phyloP scores from a whole-genome alignment of 92 coral and sea anemone genomes.

The Paramuricea clavata region DNA sequence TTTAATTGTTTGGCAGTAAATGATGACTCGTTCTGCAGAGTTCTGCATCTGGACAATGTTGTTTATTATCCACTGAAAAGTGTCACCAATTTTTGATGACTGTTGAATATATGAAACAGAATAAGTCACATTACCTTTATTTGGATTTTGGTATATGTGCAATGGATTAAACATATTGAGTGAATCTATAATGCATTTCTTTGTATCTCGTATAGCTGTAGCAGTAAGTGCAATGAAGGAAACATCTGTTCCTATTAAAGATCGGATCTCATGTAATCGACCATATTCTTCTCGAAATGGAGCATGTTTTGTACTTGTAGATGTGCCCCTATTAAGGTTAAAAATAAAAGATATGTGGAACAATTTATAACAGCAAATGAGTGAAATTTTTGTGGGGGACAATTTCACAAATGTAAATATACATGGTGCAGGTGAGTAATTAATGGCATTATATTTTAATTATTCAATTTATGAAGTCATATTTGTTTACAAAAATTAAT shows the following conservation, averaged over 20 bases:
- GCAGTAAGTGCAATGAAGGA: background rate
- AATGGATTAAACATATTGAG: background rate
- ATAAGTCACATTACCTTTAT: slow-evolving; percentile 10
- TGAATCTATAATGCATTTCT: background rate
- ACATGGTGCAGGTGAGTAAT: too few species aligned
- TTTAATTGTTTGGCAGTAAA: slow-evolving; percentile 51
- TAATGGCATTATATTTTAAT: too few species aligned
- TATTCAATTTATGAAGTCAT: too few species aligned
- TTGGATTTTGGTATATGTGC: background rate
- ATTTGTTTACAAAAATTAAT: too few species aligned
- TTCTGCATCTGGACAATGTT: slow-evolving; percentile 11
- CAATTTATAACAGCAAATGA: background rate
- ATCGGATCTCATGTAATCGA: background rate
- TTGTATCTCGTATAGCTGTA: background rate
- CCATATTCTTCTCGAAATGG: slow-evolving; percentile 1
- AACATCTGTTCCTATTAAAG: background rate
- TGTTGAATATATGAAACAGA: slow-evolving; percentile 51
- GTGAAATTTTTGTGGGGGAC: background rate
- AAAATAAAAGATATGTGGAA: background rate
- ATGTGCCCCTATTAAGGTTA: background rate
- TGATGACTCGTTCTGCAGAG: too few species aligned
- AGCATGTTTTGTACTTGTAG: background rate
- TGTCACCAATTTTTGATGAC: slow-evolving; percentile 40
- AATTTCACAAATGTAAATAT: too few species aligned
- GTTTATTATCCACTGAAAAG: slow-evolving; percentile 29